Evolutionary conservation across 2,113 vertebrate genomes (phyloP).

Genomic region (Larimichthys crocea): DNA sequence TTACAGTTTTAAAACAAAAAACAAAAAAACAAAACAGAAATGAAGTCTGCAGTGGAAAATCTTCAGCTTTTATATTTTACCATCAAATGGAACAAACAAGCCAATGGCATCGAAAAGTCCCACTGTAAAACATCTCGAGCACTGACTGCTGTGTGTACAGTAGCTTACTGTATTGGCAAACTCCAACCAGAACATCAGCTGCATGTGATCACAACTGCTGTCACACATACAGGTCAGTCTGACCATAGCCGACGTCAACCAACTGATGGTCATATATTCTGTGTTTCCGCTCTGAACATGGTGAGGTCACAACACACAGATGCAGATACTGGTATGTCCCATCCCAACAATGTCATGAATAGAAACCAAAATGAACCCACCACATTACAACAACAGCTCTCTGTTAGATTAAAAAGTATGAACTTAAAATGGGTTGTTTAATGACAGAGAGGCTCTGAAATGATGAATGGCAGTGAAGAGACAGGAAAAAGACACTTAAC

Average conservation of each 20-base stretch:
- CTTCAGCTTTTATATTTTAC: slow-evolving; percentile 46
- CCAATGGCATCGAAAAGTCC: not conserved
- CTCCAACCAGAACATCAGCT: not conserved
- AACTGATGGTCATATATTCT: not conserved
- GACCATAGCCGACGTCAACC: not conserved
- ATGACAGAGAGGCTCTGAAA: slow-evolving; percentile 15
- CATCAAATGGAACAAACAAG: slow-evolving; percentile 25
- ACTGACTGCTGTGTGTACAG: not conserved
- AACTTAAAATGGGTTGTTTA: not conserved
- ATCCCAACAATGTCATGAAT: not conserved
- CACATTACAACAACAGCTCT: not conserved
- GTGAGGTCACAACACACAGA: slow-evolving; percentile 6
- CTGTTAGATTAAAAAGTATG: not conserved
- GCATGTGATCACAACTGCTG: not conserved
- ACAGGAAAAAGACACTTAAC: not conserved
- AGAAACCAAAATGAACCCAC: not conserved
- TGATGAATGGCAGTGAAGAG: slow-evolving; percentile 27
- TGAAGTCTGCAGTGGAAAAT: not conserved
- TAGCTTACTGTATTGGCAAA: not conserved
- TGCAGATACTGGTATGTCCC: slow-evolving; percentile 4
- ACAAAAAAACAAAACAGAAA: not conserved
- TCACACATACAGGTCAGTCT: not conserved
- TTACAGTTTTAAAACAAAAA: not conserved
- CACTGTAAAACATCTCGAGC: not conserved
- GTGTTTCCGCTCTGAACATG: not conserved